phyloP scores from a whole-genome alignment of 2,797 vertebrate species.

The Peromyscus aztecus region DNA sequence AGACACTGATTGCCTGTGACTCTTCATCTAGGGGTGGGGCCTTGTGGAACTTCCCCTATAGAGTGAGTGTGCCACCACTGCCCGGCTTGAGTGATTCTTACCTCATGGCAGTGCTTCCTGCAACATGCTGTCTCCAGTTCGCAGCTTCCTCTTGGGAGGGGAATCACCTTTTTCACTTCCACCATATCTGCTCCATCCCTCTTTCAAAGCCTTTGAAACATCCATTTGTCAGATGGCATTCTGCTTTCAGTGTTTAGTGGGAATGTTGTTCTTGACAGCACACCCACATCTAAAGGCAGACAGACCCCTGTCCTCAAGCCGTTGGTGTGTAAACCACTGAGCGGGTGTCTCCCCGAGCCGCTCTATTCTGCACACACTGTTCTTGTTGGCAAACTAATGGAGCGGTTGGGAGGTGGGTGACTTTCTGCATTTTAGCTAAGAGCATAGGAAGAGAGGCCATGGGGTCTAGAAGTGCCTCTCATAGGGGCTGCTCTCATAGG shows the following conservation, averaged over 20 bases:
- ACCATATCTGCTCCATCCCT: neutral
- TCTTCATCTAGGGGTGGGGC: neutral
- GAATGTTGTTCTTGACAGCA: conserved; percentile 49
- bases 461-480: neutral
- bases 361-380: neutral
- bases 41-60: neutral
- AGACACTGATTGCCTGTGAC: neutral
- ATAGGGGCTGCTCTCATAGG: neutral
- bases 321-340: neutral
- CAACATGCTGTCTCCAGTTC: neutral
- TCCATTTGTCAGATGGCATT: conserved; percentile 34
- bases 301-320: conserved; percentile 36
- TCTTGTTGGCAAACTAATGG: neutral
- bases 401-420: neutral
- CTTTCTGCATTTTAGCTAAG: neutral
- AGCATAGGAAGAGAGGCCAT: neutral
- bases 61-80: neutral
- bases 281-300: conserved; percentile 27
- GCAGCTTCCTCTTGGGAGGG: conserved; percentile 4
- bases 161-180: conserved; percentile 55
- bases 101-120: neutral
- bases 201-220: conserved; percentile 46
- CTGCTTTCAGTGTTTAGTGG: conserved; percentile 54
- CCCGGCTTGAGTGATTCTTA: neutral
- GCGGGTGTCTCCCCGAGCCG: neutral